phyloP scores from a whole-genome alignment of 2,797 vertebrate genomes.

The Rhincodon typus region DNA sequence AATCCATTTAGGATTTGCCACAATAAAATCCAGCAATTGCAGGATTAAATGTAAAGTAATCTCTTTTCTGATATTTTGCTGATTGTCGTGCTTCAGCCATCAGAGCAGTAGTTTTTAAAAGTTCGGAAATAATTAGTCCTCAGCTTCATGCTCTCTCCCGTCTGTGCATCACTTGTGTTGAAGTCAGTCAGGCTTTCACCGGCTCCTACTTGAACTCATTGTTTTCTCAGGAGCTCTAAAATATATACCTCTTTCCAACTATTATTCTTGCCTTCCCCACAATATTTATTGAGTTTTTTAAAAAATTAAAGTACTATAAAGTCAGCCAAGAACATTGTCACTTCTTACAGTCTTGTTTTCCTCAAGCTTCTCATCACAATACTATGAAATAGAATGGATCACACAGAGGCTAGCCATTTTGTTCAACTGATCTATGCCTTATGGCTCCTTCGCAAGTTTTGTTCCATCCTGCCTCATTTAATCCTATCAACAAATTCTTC shows the following conservation, averaged over 20 bases:
- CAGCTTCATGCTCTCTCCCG: neutral
- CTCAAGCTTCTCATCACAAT: neutral
- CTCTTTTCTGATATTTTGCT: neutral
- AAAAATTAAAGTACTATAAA: no score
- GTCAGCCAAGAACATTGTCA: neutral
- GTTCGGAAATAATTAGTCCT: neutral
- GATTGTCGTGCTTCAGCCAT: neutral
- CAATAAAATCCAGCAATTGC: neutral
- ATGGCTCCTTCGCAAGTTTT: neutral
- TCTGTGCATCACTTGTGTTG: neutral
- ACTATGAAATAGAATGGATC: neutral
- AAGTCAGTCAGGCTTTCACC: neutral
- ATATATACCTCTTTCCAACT: neutral
- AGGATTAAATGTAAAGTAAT: neutral
- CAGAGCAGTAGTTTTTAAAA: neutral
- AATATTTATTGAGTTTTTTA: neutral
- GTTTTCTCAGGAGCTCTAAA: neutral
- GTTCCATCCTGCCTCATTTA: neutral
- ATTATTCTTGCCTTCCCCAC: neutral
- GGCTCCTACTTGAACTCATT: neutral
- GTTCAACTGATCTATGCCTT: neutral
- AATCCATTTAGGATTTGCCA: slow-evolving; percentile 1
- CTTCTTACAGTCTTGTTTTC: neutral
- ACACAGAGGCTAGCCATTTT: neutral
- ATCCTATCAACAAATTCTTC: neutral